Base-by-base conservation (phyloP, 2,113 vertebrate species). In the Sclerurus mexicanus region DNA sequence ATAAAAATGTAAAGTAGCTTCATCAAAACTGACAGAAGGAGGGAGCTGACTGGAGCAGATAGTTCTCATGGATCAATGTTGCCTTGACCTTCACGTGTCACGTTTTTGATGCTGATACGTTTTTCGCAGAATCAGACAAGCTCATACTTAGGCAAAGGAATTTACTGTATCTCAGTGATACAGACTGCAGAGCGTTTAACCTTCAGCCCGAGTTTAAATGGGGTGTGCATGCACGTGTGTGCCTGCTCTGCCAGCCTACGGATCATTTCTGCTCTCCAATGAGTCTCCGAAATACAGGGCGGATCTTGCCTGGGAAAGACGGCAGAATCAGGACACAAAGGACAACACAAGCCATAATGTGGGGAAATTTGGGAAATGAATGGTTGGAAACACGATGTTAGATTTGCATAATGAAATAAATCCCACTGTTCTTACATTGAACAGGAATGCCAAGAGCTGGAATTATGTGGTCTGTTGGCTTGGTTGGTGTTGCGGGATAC, bases 51-150 rank as follows among this genome's bases (percentile, higher is more conserved):
- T 68, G 42, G 12, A 44, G 93, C 71, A 89, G 55, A 84, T 23
- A 52, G 52, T 40, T 87, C 93, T 84, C 55, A 6, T 8, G 35
- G 67, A 72, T 95, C 87, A 55, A 20, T 84, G 85, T 52, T 68
- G 23, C 64, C 56, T 79, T 89, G 68, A 85, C 84, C 74, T 95
- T 86, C 89, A 27, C 2, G 7, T 52, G 59, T 39, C 63, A 63
- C 2, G 15, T 77, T 95, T 96, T 85, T 91, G 81, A 95, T 90
- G 89, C 81, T 55, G 87, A 67, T 93, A 94, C 18, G 22, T 55
- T 95, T 82, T 56, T 73, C 0, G 2, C 67, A 69, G 84, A 58
- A 92, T 83, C 90, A 87, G 95, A 94, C 83, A 85, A 95, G 71
- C 62, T 92, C 37, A 17, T 39, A 30, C 39, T 74, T 75, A 75